Base-by-base conservation (phyloP, 2,113 vertebrate species). In the Crotalus tigris region DNA sequence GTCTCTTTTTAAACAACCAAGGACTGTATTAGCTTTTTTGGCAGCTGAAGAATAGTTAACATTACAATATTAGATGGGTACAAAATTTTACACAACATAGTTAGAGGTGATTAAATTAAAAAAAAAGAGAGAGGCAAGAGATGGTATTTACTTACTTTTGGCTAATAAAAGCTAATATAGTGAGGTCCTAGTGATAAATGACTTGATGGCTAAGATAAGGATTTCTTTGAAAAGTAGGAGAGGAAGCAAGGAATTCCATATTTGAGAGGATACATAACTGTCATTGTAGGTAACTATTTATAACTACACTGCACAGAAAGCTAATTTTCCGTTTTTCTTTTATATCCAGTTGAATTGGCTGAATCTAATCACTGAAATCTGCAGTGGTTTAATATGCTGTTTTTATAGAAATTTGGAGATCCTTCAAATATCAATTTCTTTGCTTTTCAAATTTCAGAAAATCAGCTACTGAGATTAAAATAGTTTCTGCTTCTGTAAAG, bases 221-320 rank as follows among this genome's bases (percentile, higher is more conserved):
- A 93, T 96, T 97, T 93, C 94, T 97, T 33, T 93, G 90, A 97
- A 97, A 97, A 97, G 95, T 96, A 92, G 94, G 95, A 96, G 92
- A 96, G 95, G 94, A 97, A 97, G 91, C 89, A 94, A 94, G 93
- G 59, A 88, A 93, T 92, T 92, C 92, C 92, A 95, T 94, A 94
- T 96, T 92, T 95, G 91, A 1, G 0, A 95, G 89, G 94, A 89
- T 88, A 93, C 61, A 87, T 95, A 96, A 95, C 93, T 94, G 95
- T 94, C 96, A 91, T 91, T 97, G 94, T 87, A 96, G 75, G 92
- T 92, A 93, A 89, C 46, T 96, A 95, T 96, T 97, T 97, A 96
- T 95, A 96, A 96, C 94, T 93, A 93, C 0, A 46, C 91, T 59
- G 46, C 93, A 96, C 90, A 93, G 95, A 93, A 98, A 97, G 95